Conservation (phyloP, 2,113 vertebrate species). For the Reinhardtius hippoglossoides region DNA sequence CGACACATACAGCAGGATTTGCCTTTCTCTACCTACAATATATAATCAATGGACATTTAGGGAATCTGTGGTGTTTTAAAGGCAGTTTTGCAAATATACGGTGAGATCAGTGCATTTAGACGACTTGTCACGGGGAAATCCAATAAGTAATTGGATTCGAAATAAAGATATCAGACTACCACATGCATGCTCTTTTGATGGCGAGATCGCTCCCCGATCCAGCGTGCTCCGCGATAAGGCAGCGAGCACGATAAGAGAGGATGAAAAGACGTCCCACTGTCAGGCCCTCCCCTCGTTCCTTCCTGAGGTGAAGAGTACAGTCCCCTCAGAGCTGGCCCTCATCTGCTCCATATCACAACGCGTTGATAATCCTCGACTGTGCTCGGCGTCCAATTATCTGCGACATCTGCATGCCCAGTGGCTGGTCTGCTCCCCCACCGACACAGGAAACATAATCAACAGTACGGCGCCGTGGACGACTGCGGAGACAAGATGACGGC, state of each 20-base stretch:
- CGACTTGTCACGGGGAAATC: background rate
- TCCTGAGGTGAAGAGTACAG: constrained; percentile 55
- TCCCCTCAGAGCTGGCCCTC: constrained; percentile 42
- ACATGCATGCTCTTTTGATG: constrained; percentile 19
- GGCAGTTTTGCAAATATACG: background rate
- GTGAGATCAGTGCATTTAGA: background rate
- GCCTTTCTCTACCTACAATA: background rate
- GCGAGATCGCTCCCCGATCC: constrained; percentile 28
- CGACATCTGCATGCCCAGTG: constrained; percentile 65
- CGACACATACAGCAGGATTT: constrained; percentile 2
- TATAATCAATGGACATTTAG: background rate
- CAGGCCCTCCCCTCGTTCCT: constrained; percentile 21
- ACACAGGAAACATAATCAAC: constrained; percentile 34
- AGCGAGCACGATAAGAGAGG: constrained; percentile 12
- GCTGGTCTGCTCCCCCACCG: constrained; percentile 47
- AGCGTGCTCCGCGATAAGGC: constrained; percentile 8
- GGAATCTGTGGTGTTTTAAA: background rate
- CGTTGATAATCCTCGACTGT: constrained; percentile 52
- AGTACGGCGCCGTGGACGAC: constrained; percentile 19
- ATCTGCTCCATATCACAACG: constrained; percentile 53
- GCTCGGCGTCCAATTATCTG: constrained; percentile 61
- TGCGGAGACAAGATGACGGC: background rate
- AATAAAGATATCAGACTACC: constrained; percentile 34
- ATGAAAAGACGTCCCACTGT: constrained; percentile 30
- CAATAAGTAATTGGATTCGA: constrained; percentile 43